A percentile compares a stretch with the other conserved stretches of the same genome.
Evolutionary conservation across 2,888 invertebrate species (phyloP).

Genomic region (Byasa hedistus): DNA sequence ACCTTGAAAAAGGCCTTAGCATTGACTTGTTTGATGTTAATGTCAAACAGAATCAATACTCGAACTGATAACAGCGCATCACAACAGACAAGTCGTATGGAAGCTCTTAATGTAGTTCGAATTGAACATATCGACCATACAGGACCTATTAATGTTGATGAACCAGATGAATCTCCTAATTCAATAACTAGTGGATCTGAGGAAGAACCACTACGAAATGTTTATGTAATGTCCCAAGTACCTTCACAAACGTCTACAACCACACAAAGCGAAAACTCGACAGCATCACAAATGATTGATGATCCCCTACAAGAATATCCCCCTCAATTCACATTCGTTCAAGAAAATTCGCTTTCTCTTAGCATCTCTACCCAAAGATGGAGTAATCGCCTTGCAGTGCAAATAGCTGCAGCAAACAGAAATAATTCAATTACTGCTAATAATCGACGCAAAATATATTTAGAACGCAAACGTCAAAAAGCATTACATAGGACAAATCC

Average conservation of each 20-base stretch:
- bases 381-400: constrained; percentile 72
- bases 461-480: constrained; percentile 62
- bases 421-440: constrained; percentile 67
- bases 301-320: not conserved
- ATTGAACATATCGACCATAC: constrained; percentile 67
- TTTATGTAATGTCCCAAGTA: constrained; percentile 1
- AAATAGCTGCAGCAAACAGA: constrained; percentile 71
- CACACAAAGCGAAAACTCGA: constrained; percentile 34
- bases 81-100: constrained; percentile 48
- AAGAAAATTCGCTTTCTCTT: constrained; percentile 30
- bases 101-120: constrained; percentile 61
- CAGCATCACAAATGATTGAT: constrained; percentile 15
- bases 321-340: constrained; percentile 6
- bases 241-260: constrained; percentile 31
- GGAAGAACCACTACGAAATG: constrained; percentile 37
- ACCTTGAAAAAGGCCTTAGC: constrained; percentile 72
- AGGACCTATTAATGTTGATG: constrained; percentile 67
- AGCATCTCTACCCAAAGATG: constrained; percentile 48
- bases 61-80: constrained; percentile 44
- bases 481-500: constrained; percentile 72
- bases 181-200: constrained; percentile 37
- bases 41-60: constrained; percentile 61
- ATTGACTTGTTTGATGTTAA: constrained; percentile 70
- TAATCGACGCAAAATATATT: constrained; percentile 62
- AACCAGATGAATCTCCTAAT: constrained; percentile 54